Conservation (phyloP, 2,888 invertebrate genomes). For the Scaptomyza reducta region DNA sequence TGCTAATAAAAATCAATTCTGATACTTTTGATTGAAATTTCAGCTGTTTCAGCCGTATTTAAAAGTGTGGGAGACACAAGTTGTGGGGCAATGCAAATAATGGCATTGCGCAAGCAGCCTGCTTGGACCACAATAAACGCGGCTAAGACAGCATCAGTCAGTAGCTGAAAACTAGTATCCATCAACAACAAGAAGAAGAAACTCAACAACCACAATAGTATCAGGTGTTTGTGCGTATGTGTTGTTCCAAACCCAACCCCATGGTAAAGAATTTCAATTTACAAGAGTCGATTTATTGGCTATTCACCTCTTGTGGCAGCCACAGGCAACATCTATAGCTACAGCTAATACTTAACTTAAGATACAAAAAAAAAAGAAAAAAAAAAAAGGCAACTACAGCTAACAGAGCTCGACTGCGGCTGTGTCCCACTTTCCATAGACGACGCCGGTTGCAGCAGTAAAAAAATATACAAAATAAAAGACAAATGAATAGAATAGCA, state of each 20-base stretch:
- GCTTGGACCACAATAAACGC: conserved; percentile 54
- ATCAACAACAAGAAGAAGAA: conserved; percentile 19
- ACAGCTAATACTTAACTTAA: conserved; percentile 6
- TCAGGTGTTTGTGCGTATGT: conserved; percentile 57
- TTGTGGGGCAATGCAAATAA: conserved; percentile 45
- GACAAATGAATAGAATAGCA: conserved; percentile 35
- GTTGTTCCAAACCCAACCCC: conserved; percentile 38
- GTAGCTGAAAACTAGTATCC: not conserved
- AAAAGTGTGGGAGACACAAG: not conserved
- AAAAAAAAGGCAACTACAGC: conserved; percentile 2
- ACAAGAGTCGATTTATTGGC: conserved; percentile 83
- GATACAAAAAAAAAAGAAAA: conserved; percentile 29
- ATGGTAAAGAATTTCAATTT: conserved; percentile 76
- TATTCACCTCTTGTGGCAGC: conserved; percentile 82
- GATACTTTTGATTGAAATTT: too few species aligned
- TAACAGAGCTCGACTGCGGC: conserved; percentile 34
- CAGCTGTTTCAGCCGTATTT: not conserved
- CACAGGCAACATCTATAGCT: conserved; percentile 14
- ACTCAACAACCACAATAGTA: conserved; percentile 34
- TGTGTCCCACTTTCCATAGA: conserved; percentile 78
- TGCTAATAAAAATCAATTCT: too few species aligned
- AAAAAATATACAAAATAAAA: conserved; percentile 13
- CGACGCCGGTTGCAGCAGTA: conserved; percentile 53
- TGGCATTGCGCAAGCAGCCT: conserved; percentile 64
- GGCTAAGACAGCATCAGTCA: conserved; percentile 21